Conservation (phyloP, 2,888 invertebrate genomes). For the Cheiracanthium punctorium region DNA sequence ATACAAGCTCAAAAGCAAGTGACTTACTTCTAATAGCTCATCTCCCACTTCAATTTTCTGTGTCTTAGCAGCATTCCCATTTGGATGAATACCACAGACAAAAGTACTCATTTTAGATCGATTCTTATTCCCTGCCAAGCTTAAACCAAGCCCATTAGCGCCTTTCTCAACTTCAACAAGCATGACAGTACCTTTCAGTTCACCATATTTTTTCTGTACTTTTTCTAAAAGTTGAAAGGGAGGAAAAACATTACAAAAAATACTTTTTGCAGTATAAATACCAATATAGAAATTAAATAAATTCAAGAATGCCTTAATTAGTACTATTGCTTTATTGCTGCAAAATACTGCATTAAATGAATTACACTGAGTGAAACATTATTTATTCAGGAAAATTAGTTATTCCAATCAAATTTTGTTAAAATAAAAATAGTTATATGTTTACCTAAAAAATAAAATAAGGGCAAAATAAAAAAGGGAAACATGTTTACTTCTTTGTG, state of each 20-base stretch:
- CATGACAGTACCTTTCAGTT: slow-evolving; percentile 82
- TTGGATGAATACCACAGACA: slow-evolving; percentile 94
- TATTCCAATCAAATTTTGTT: too few relatives aligned
- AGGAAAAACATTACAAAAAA: too few relatives aligned
- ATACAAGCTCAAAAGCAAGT: too few relatives aligned
- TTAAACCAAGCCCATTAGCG: slow-evolving; percentile 88
- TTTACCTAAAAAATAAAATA: too few relatives aligned
- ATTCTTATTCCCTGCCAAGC: slow-evolving; percentile 95
- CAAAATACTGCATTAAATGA: too few relatives aligned
- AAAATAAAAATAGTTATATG: too few relatives aligned
- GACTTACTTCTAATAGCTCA: slow-evolving; percentile 91
- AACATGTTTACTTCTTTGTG: too few relatives aligned
- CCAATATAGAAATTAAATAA: background rate
- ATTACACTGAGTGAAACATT: too few relatives aligned
- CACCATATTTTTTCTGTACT: slow-evolving; percentile 93
- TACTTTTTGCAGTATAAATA: too few relatives aligned
- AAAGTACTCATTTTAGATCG: slow-evolving; percentile 96
- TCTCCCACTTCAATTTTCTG: slow-evolving; percentile 91
- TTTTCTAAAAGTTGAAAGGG: slow-evolving; percentile 89
- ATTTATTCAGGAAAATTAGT: too few relatives aligned
- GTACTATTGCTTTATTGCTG: background rate
- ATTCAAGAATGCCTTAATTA: background rate
- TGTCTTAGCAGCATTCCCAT: slow-evolving; percentile 85
- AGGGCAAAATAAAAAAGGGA: too few relatives aligned
- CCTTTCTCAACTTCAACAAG: slow-evolving; percentile 87